A percentile compares a stretch with the other conserved stretches of the same genome.
phyloP scores from a whole-genome alignment of 1,140 invertebrate genomes.

The Drosophila rufa region DNA sequence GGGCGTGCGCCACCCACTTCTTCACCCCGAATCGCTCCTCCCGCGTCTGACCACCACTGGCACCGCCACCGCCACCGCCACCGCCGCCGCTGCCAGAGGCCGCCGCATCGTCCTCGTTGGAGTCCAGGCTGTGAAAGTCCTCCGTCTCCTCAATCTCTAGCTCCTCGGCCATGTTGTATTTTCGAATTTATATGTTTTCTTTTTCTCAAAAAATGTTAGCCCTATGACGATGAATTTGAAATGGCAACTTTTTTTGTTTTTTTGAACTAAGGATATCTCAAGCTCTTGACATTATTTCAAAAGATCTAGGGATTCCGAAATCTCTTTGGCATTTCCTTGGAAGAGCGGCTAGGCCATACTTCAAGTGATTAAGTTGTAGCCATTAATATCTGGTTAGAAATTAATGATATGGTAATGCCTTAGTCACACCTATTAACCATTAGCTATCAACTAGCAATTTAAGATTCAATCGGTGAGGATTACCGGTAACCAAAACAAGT shows the following conservation, averaged over 20 bases:
- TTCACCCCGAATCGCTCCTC: conserved; percentile 93
- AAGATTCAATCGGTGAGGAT: not conserved
- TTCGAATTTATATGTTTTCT: conserved; percentile 14
- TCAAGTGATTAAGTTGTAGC: not conserved
- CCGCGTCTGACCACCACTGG: conserved; percentile 86
- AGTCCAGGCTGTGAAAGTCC: conserved; percentile 68
- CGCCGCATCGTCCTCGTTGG: conserved; percentile 86
- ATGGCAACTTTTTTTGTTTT: not conserved
- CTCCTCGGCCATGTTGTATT: conserved; percentile 85
- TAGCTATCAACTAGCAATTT: not conserved
- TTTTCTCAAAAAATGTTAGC: not conserved
- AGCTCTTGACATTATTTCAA: too few species aligned
- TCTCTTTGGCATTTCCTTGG: not conserved
- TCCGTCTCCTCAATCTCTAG: conserved; percentile 87
- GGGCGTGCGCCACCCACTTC: conserved; percentile 98
- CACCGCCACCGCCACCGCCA: conserved; percentile 77
- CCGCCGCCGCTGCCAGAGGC: conserved; percentile 87
- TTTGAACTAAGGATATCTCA: too few species aligned
- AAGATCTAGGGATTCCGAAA: not conserved
- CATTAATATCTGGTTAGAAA: not conserved
- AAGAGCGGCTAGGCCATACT: not conserved
- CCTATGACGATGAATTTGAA: conserved; percentile 1
- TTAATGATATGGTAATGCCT: conserved; percentile 1
- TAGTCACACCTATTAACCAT: not conserved
- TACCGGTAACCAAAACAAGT: not conserved